A percentile compares a stretch with the other conserved stretches of the same genome.
Conservation (phyloP, 1,140 invertebrate genomes). For the Eubasilissa regina region DNA sequence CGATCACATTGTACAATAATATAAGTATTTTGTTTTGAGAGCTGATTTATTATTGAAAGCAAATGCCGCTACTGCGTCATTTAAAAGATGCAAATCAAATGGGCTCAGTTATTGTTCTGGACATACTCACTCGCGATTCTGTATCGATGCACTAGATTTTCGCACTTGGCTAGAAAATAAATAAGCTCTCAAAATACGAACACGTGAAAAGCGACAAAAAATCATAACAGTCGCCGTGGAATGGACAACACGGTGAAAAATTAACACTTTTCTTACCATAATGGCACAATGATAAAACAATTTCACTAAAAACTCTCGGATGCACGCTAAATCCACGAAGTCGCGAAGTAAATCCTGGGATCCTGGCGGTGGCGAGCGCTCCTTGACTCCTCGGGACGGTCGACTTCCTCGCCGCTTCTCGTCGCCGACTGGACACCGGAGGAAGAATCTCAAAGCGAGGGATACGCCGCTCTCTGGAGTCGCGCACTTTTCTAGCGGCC, state of each 20-base stretch:
- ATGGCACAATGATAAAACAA: constrained; percentile 45
- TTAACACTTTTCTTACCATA: constrained; percentile 44
- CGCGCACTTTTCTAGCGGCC: background rate
- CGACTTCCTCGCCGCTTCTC: background rate
- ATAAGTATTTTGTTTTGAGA: background rate
- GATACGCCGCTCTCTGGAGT: background rate
- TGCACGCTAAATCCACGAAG: constrained; percentile 9
- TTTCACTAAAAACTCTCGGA: constrained; percentile 35
- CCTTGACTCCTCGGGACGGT: background rate
- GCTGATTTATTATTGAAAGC: constrained; percentile 5
- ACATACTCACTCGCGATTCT: background rate
- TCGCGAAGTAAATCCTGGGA: constrained; percentile 9
- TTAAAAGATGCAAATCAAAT: too few relatives aligned
- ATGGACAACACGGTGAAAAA: background rate
- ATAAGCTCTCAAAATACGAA: constrained; percentile 29
- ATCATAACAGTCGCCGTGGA: constrained; percentile 20
- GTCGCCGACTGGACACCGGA: background rate
- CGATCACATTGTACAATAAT: too few relatives aligned
- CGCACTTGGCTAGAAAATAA: constrained; percentile 16
- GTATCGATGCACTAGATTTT: constrained; percentile 6
- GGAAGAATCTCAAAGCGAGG: background rate
- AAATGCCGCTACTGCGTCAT: background rate
- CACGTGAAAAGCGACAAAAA: constrained; percentile 7
- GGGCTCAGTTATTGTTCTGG: too few relatives aligned
- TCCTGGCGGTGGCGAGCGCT: background rate